These are phyloP conservation scores for Tigriopus californicus DNA, from an alignment of 2,888 invertebrate species.

Conservation along the genomic window DNA sequence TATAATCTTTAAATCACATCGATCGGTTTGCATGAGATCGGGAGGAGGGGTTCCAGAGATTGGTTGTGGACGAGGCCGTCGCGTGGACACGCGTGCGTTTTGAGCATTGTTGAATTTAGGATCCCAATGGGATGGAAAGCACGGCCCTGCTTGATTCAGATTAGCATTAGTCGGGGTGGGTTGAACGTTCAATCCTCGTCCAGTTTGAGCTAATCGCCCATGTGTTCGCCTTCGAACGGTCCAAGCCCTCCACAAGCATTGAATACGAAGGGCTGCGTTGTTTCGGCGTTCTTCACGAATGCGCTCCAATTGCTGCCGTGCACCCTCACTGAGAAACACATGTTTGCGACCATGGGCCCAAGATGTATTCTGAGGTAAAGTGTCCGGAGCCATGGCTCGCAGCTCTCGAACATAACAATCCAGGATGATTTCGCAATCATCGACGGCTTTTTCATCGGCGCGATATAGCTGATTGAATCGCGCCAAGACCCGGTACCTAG, in stretches of 20 bases:
- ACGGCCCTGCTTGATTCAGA: conserved; percentile 7
- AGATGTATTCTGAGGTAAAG: conserved; percentile 34
- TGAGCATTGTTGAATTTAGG: no score
- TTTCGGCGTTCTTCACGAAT: conserved; percentile 54
- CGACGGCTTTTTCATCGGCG: conserved; percentile 33
- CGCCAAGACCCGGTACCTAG: conserved; percentile 62
- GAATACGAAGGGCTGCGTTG: conserved; percentile 62
- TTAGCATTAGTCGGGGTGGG: not conserved
- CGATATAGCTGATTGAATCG: conserved; percentile 40
- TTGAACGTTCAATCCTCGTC: not conserved
- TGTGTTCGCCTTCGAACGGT: conserved; percentile 20
- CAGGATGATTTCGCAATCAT: conserved; percentile 53
- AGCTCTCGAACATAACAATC: conserved; percentile 35
- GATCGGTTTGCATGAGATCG: conserved; percentile 41
- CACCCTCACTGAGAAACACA: conserved; percentile 81
- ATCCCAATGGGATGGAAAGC: no score
- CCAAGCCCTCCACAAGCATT: conserved; percentile 64
- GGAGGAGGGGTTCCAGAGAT: conserved; percentile 72
- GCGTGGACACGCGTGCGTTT: conserved; percentile 6
- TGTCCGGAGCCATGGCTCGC: not conserved
- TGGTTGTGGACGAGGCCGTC: conserved; percentile 60
- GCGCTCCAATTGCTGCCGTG: conserved; percentile 70
- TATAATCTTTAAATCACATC: conserved; percentile 70
- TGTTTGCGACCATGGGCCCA: conserved; percentile 85
- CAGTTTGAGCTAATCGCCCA: not conserved